Conservation (phyloP, 2,888 invertebrate species). For the Pammene fasciana region DNA sequence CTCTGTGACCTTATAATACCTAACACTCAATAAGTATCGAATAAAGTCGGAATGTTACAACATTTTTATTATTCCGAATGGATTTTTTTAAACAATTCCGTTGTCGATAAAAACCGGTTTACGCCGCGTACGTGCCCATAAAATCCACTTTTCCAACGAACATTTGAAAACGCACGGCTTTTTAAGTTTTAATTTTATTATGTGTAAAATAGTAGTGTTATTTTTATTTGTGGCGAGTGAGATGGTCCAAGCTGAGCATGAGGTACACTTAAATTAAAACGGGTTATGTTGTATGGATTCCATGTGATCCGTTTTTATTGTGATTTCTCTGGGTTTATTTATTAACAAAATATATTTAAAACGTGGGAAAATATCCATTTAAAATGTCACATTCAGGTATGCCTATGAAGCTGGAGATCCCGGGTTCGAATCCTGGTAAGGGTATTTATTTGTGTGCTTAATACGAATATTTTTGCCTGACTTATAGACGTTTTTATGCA, state of each 20-base stretch:
- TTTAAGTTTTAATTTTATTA: slow-evolving; percentile 1
- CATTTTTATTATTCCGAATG: slow-evolving; percentile 22
- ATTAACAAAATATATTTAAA: no score
- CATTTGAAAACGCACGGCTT: slow-evolving; percentile 4
- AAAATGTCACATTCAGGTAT: no score
- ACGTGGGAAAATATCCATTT: no score
- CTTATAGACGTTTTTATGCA: no score
- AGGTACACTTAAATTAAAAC: slow-evolving; percentile 4
- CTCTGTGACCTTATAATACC: no score
- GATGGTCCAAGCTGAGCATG: neutral
- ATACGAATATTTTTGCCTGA: no score
- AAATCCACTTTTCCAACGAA: neutral
- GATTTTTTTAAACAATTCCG: slow-evolving; percentile 35
- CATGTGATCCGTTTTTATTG: no score
- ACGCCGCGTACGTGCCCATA: slow-evolving; percentile 23
- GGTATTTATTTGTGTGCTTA: no score
- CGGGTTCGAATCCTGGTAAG: no score
- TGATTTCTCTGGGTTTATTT: no score
- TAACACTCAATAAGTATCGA: slow-evolving; percentile 15
- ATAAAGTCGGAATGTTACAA: slow-evolving; percentile 1
- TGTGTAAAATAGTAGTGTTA: neutral
- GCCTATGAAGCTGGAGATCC: no score
- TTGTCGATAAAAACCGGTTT: slow-evolving; percentile 36
- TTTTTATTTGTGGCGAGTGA: neutral
- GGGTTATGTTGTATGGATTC: no score